Evolutionary conservation across 2,888 invertebrate species (phyloP).

Genomic region (Nasonovia ribisnigri): DNA sequence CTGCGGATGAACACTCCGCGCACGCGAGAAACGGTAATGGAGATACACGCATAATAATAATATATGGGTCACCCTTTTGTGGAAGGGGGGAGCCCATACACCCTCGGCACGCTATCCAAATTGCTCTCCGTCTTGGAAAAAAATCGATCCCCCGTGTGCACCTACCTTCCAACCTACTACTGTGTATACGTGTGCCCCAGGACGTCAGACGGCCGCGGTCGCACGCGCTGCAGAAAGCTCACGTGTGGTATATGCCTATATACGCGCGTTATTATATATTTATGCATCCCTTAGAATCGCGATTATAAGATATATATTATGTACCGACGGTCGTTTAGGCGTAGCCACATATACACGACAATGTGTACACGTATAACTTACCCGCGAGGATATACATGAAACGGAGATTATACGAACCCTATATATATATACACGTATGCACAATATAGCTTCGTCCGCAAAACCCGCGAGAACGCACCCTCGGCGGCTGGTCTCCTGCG

Average conservation of each 20-base stretch:
- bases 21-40: conserved; percentile 10
- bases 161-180: not conserved
- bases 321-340: not conserved
- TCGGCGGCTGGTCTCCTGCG: not conserved
- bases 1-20: not conserved
- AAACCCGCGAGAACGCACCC: not conserved
- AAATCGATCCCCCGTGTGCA: conserved; percentile 31
- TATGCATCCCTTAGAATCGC: not conserved
- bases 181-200: not conserved
- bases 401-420: not conserved
- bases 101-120: conserved; percentile 27
- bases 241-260: no score
- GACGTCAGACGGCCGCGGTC: not conserved
- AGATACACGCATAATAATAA: not conserved
- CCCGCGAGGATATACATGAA: not conserved
- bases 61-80: conserved; percentile 40
- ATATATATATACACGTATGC: no score
- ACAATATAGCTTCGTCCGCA: not conserved
- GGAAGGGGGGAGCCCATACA: not conserved
- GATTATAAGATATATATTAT: not conserved
- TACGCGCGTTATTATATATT: not conserved
- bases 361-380: not conserved
- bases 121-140: conserved; percentile 50
- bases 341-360: not conserved
- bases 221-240: not conserved